Base-by-base conservation (phyloP, 2,888 invertebrate species). In the Sialis fuliginosa region DNA sequence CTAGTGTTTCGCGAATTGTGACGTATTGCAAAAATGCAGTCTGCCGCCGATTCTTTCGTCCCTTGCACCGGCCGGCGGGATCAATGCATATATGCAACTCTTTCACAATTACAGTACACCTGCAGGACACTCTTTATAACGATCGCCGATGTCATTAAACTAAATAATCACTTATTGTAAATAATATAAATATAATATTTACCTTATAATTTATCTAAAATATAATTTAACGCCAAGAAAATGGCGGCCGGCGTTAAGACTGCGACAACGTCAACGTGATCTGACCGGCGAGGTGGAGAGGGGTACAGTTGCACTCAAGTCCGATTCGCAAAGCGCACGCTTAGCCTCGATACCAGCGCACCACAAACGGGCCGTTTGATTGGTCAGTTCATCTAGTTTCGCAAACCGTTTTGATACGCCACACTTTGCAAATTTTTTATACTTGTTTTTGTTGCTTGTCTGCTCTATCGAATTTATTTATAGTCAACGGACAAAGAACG, bases 311-410 rank as follows among this genome's bases (percentile, higher is more conserved):
- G 12, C 12, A 75, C 74, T 74, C 74, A 72, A 73, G 72, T 77
- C 78, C 79, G 79, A 79, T 79, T 75, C 76, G 77, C 78, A 77
- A 80, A 80, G 81, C 81, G 79, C 79, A 80, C 74, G 77, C 77
- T 41, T 62, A 58, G 61, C 59, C 61, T 61, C 60, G 59, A 56
- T 57, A 56, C 61, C 57, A 55, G 48, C 30, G 42, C 39, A 33
- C 41, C 44, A 48, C 44, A 47, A 42, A 46, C 50, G 39, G n/a
- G 37, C 12, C 12, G n/a, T 37, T 10, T n/a, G 37, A 47, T 49
- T 47, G 37, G 37, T 12, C 10, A 12, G 12, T 37, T 37, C 37
- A 12, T 37, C 12, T 37, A 37, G 12, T 12, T 37, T 37, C 37
- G 37, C 10, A 37, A 37, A 37, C 37, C 10, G 37, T 37, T 37